Base-by-base conservation (phyloP, 2,113 vertebrate genomes). In the Anguilla rostrata region DNA sequence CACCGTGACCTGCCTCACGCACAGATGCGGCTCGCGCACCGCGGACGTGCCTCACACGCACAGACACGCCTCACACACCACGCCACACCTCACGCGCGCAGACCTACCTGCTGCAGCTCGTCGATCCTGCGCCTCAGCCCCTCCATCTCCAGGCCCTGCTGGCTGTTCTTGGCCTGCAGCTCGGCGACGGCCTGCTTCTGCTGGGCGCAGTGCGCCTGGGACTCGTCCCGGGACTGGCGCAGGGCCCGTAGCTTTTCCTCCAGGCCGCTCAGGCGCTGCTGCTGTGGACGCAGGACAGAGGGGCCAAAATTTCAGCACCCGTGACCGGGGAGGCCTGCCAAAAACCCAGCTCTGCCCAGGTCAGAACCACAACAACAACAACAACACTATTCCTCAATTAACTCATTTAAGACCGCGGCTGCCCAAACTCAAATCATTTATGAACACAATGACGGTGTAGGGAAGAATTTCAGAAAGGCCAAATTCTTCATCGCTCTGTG, bases 241-340 rank as follows among this genome's bases (percentile, higher is more conserved):
- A 96, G 82, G 6, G 94, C 92, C 71, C 95, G 94, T 53, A 99
- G 92, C 94, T 97, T 99, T 93, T 99, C 98, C 91, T 98, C 96
- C 57, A 98, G 85, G 39, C 95, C 93, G 0, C 94, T 94, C n/a
- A 96, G 87, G 6, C 86, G 94, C 85, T 99, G 97, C 91, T 97
- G 96, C 98, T 99, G 92, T 79, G 41, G 66, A 56, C 5, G 26
- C 26, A 2, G 53, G 49, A 46, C 2, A 89, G 0, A 78, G 3
- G 16, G 20, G 83, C n/a, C 71, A 75, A 75, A 29, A 75, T 75
- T 9, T 53, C 56, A 40, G 83, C 14, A 60, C 53, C 53, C 12
- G n/a, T 29, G 71, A 75, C 71, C 0, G n/a, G 15, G 39, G 1
- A 15, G 29, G 29, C 14, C 82, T 39, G 41, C 9, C 49, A 39